phyloP scores from a whole-genome alignment of 2,888 invertebrate genomes.

The Drosophila birchii region DNA sequence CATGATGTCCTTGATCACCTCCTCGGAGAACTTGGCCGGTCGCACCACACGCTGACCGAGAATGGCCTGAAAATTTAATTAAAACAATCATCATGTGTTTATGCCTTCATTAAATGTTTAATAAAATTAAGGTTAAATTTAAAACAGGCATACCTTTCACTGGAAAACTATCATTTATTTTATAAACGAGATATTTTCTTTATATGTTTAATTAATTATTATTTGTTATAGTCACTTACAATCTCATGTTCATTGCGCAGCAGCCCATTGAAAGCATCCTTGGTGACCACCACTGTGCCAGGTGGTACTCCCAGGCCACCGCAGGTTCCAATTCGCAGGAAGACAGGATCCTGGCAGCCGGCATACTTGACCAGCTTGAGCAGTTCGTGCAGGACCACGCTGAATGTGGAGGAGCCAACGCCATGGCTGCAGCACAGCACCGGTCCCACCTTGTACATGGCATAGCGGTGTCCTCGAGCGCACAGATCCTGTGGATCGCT shows the following conservation, averaged over 20 bases:
- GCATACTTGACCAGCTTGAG: constrained; percentile 97
- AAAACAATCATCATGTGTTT: neutral
- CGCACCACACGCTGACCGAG: constrained; percentile 92
- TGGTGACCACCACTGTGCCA: constrained; percentile 96
- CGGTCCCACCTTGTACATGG: constrained; percentile 93
- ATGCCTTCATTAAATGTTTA: too few species aligned
- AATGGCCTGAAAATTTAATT: constrained; percentile 87
- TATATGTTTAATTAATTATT: neutral
- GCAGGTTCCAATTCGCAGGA: constrained; percentile 96
- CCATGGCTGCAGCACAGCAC: constrained; percentile 89
- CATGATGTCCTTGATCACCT: constrained; percentile 86
- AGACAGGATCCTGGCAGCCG: constrained; percentile 93
- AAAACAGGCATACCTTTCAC: too few species aligned
- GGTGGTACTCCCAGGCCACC: constrained; percentile 96
- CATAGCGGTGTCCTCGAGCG: constrained; percentile 94
- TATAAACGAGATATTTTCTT: too few species aligned
- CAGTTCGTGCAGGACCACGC: constrained; percentile 98
- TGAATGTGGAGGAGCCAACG: constrained; percentile 98
- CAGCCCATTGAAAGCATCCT: constrained; percentile 95
- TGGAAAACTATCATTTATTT: too few species aligned
- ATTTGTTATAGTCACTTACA: constrained; percentile 86
- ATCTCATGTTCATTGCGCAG: constrained; percentile 92
- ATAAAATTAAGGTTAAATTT: too few species aligned
- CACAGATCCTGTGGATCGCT: constrained; percentile 94
- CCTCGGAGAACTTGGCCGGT: constrained; percentile 91